Conservation (phyloP, 2,797 vertebrate genomes). For the Pampus argenteus region DNA sequence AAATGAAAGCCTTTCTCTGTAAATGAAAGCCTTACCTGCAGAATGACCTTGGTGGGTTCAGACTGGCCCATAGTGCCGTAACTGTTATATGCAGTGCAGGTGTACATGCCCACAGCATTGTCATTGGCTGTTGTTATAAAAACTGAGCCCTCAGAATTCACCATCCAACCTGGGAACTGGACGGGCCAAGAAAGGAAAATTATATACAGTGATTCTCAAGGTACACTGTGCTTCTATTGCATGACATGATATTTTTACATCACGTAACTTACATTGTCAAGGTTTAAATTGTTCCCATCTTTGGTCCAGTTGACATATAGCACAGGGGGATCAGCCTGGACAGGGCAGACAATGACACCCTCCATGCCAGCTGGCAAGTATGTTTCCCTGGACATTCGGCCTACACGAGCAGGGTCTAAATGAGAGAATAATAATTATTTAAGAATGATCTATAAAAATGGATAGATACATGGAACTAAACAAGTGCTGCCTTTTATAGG, state of each 20-base stretch:
- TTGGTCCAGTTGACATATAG: slow-evolving; percentile 95
- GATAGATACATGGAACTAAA: neutral
- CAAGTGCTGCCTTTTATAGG: neutral
- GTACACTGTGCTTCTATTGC: neutral
- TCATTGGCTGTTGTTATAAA: slow-evolving; percentile 91
- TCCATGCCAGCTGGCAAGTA: slow-evolving; percentile 91
- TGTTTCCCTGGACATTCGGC: slow-evolving; percentile 91
- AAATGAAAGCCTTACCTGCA: slow-evolving; percentile 85
- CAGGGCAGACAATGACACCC: slow-evolving; percentile 90
- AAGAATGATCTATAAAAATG: neutral
- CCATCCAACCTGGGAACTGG: slow-evolving; percentile 94
- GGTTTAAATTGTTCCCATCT: slow-evolving; percentile 88
- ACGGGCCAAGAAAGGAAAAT: slow-evolving; percentile 13
- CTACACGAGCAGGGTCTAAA: slow-evolving; percentile 91
- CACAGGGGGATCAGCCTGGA: slow-evolving; percentile 91
- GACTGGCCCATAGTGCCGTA: slow-evolving; percentile 93
- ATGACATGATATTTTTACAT: neutral
- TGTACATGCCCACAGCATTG: slow-evolving; percentile 92
- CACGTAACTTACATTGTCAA: slow-evolving; percentile 85
- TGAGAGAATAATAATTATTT: neutral
- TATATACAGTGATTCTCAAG: neutral
- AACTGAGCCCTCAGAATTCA: slow-evolving; percentile 90
- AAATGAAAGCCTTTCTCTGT: neutral
- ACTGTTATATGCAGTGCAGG: slow-evolving; percentile 95
- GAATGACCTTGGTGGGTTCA: slow-evolving; percentile 88